Percentiles rank a stretch among this genome's conserved stretches.
These are phyloP conservation scores for Monochamus alternatus DNA, from an alignment of 2,888 invertebrate genomes.

Conservation along the genomic window DNA sequence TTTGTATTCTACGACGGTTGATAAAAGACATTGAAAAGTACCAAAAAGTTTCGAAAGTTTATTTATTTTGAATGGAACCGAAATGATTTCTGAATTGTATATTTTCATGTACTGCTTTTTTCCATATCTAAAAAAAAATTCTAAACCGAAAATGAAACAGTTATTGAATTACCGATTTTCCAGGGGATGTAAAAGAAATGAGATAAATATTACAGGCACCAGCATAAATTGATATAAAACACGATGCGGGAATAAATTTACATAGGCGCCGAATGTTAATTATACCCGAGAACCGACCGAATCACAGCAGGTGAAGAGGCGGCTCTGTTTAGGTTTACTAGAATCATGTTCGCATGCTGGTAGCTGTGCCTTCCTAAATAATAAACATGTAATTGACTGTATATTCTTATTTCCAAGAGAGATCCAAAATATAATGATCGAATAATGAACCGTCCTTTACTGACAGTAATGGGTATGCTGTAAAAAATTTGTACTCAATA, in stretches of 20 bases:
- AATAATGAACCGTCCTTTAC: too few species aligned
- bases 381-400: too few species aligned
- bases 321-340: slow-evolving; percentile 8
- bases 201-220: slow-evolving; percentile 38
- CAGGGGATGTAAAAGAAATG: slow-evolving; percentile 8
- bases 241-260: slow-evolving; percentile 49
- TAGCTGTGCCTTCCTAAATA: background rate
- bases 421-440: too few species aligned
- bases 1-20: too few species aligned
- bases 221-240: slow-evolving; percentile 52
- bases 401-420: too few species aligned
- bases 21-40: too few species aligned
- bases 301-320: slow-evolving; percentile 22
- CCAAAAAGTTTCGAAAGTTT: too few species aligned
- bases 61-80: too few species aligned
- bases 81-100: too few species aligned
- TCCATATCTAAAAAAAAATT: background rate
- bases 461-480: too few species aligned
- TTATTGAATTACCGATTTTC: slow-evolving; percentile 22
- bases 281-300: slow-evolving; percentile 41
- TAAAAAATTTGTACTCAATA: too few species aligned
- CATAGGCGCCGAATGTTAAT: slow-evolving; percentile 57
- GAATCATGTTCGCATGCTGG: background rate
- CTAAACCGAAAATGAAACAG: slow-evolving; percentile 9
- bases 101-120: too few species aligned